Conservation (phyloP, 1,140 invertebrate species). For the Eurosta solidaginis region DNA sequence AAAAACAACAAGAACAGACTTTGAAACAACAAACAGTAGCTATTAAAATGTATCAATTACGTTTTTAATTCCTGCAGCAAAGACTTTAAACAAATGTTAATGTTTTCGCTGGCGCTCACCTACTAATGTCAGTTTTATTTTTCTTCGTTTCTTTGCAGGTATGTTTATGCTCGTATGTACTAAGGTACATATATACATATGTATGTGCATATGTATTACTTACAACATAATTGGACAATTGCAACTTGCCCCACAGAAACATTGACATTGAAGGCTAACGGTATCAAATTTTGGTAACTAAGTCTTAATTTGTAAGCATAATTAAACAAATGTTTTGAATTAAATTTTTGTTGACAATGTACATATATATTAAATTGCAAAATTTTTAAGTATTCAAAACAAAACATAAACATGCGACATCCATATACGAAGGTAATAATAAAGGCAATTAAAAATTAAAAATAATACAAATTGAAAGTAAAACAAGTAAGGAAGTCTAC, state of each 20-base stretch:
- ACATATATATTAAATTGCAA: background rate
- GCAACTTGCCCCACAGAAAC: constrained; percentile 1
- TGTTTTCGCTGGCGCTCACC: background rate
- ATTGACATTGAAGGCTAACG: background rate
- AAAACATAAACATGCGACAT: too few species aligned
- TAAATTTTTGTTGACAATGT: background rate
- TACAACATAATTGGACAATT: background rate
- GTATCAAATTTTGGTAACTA: constrained; percentile 21
- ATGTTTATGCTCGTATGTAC: too few species aligned
- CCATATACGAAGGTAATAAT: too few species aligned
- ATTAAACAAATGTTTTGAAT: background rate
- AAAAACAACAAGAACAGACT: background rate
- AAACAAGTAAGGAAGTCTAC: too few species aligned
- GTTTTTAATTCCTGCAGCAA: background rate
- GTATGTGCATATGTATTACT: too few species aligned
- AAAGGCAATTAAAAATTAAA: too few species aligned
- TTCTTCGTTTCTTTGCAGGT: background rate
- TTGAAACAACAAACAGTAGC: background rate
- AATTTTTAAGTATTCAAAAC: too few species aligned
- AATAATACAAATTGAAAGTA: too few species aligned
- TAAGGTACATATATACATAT: too few species aligned
- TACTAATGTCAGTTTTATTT: background rate
- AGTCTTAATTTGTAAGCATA: background rate
- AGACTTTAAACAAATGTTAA: background rate
- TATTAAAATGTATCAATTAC: constrained; percentile 5